phyloP scores from a whole-genome alignment of 1,140 invertebrate genomes.

The Atopsyche davidsoni region DNA sequence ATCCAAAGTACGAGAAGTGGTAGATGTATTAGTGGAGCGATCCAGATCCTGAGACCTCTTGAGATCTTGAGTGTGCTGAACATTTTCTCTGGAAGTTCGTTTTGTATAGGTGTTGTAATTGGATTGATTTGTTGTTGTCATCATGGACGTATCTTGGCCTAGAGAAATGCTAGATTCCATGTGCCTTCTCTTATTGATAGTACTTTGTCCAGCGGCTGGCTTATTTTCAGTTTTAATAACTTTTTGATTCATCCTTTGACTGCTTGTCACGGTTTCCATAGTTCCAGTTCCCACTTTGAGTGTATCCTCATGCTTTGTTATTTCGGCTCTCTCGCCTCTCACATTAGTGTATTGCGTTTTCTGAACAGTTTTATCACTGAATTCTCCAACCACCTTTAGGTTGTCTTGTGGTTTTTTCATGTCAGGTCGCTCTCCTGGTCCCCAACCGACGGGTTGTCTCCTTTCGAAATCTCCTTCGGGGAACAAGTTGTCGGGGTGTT shows the following conservation, averaged over 20 bases:
- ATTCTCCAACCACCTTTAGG: slow-evolving; percentile 54
- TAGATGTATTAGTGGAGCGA: slow-evolving; percentile 28
- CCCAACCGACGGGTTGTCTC: slow-evolving; percentile 35
- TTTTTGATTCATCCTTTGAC: slow-evolving; percentile 43
- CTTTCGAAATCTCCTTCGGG: slow-evolving; percentile 48
- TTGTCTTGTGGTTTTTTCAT: slow-evolving; percentile 60
- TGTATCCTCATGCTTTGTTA: slow-evolving; percentile 50
- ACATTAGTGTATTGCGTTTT: slow-evolving; percentile 35
- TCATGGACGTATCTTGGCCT: slow-evolving; percentile 49
- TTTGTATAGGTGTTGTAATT: slow-evolving; percentile 57
- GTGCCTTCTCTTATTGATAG: slow-evolving; percentile 45
- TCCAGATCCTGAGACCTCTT: slow-evolving; percentile 13
- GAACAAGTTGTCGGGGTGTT: slow-evolving; percentile 37
- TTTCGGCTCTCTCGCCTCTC: slow-evolving; percentile 50
- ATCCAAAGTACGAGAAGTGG: slow-evolving; percentile 42
- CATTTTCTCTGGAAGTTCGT: slow-evolving; percentile 35
- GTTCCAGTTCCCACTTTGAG: slow-evolving; percentile 46
- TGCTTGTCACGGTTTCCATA: slow-evolving; percentile 50
- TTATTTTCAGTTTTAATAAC: slow-evolving; percentile 38
- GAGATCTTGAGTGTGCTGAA: slow-evolving; percentile 32
- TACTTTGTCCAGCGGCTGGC: slow-evolving; percentile 22
- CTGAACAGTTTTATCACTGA: slow-evolving; percentile 33
- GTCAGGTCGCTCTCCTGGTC: slow-evolving; percentile 52
- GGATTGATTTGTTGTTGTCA: slow-evolving; percentile 54
- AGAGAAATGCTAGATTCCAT: slow-evolving; percentile 59